Conservation (phyloP, 2,113 vertebrate species). For the Vulpes lagopus region DNA sequence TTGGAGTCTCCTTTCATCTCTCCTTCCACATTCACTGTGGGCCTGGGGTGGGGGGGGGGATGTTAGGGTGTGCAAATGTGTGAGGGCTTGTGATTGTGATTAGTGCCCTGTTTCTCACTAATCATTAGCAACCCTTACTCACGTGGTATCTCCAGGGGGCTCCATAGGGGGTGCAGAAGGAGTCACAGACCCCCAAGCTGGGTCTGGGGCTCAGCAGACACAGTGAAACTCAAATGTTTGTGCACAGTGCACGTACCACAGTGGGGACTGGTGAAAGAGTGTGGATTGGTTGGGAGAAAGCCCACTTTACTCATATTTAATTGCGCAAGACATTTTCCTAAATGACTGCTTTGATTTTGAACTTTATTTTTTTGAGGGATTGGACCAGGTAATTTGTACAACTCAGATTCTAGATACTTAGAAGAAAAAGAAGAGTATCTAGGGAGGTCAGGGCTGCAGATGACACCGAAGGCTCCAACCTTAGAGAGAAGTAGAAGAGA, state of each 20-base stretch:
- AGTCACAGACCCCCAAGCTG: neutral
- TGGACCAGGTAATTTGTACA: neutral
- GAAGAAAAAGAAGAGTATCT: neutral
- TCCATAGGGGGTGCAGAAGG: neutral
- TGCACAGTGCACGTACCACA: neutral
- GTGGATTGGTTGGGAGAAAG: neutral
- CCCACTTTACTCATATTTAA: neutral
- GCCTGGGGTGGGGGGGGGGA: neutral
- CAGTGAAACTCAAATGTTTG: neutral
- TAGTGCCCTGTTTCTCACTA: neutral
- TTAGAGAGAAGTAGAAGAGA: neutral
- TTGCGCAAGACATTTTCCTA: neutral
- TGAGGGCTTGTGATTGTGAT: neutral
- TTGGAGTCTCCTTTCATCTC: neutral
- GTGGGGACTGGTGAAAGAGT: fast-evolving
- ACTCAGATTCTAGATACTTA: constrained; percentile 10
- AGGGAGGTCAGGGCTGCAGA: neutral
- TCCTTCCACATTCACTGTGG: neutral
- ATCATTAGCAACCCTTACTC: neutral
- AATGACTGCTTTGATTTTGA: constrained; percentile 54
- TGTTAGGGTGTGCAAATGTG: neutral
- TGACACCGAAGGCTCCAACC: neutral
- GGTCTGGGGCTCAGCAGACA: neutral
- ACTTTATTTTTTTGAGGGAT: neutral
- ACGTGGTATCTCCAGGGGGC: neutral